Percentiles rank a stretch among this genome's conserved stretches.
Conservation (phyloP, 2,797 vertebrate species). For the Chelon labrosus region DNA sequence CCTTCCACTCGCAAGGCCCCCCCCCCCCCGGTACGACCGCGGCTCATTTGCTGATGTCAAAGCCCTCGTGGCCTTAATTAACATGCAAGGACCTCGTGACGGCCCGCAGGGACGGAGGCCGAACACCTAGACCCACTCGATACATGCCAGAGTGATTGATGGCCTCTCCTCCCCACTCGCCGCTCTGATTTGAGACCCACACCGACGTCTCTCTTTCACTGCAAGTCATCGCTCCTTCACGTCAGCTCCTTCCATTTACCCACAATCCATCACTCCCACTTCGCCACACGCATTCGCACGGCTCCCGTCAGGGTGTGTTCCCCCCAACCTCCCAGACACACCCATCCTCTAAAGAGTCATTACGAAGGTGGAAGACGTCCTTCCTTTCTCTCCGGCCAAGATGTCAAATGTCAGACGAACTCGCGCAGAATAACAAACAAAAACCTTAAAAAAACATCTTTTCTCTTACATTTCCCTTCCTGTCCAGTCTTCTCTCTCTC, state of each 20-base stretch:
- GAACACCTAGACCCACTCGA: constrained; percentile 75
- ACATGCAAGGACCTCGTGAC: constrained; percentile 67
- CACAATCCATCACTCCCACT: constrained; percentile 73
- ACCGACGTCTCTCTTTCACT: constrained; percentile 44
- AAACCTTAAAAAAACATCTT: constrained; percentile 4
- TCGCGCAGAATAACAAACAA: constrained; percentile 21
- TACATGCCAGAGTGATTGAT: constrained; percentile 80
- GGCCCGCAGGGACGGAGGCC: constrained; percentile 64
- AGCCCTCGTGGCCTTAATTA: constrained; percentile 70
- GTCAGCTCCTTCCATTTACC: constrained; percentile 64
- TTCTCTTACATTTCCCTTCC: constrained; percentile 14
- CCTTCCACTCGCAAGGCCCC: background rate
- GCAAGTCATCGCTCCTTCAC: constrained; percentile 61
- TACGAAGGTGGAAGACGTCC: constrained; percentile 46
- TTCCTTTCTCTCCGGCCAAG: constrained; percentile 18
- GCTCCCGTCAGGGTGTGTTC: constrained; percentile 43
- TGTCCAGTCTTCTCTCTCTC: constrained; percentile 10
- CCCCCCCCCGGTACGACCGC: constrained; percentile 13
- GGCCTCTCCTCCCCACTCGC: constrained; percentile 46
- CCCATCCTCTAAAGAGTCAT: constrained; percentile 62
- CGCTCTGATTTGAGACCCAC: constrained; percentile 50
- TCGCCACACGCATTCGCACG: constrained; percentile 34
- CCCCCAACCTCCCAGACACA: constrained; percentile 41
- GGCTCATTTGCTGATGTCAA: constrained; percentile 64
- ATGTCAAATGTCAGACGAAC: constrained; percentile 25